Percentiles rank a stretch among this genome's conserved stretches.
Evolutionary conservation across 2,113 vertebrate species (phyloP).

Genomic region (Mystacornis crossleyi): DNA sequence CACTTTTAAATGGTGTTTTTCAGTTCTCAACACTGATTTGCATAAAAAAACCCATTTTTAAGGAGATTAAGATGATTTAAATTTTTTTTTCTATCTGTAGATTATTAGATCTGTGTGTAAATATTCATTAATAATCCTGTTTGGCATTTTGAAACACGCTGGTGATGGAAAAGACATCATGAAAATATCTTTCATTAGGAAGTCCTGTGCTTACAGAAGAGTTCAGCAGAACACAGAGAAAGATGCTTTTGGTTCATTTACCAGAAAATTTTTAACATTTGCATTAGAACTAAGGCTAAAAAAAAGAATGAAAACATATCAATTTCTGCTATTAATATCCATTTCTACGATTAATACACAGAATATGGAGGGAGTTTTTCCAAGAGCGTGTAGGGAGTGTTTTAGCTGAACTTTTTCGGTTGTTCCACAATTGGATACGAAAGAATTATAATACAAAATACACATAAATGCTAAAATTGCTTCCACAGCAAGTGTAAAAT

Average conservation of each 20-base stretch:
- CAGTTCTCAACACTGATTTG: background rate
- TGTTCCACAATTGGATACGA: background rate
- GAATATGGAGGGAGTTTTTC: background rate
- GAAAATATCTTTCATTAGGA: background rate
- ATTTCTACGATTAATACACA: background rate
- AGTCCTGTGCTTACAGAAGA: background rate
- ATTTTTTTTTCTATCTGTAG: background rate
- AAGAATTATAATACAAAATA: background rate
- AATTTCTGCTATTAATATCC: rapidly evolving
- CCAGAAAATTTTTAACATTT: background rate
- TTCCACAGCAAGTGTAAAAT: background rate
- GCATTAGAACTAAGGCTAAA: background rate
- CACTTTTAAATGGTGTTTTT: background rate
- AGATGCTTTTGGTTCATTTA: background rate
- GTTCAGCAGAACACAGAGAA: background rate
- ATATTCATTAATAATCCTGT: background rate
- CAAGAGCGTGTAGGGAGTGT: background rate
- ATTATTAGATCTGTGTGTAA: background rate
- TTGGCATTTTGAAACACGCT: background rate
- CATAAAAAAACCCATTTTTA: background rate
- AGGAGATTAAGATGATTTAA: background rate
- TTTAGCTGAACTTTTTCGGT: background rate
- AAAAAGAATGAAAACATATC: background rate
- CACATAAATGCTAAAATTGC: background rate
- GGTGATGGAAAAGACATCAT: background rate